Evolutionary conservation across 2,113 vertebrate species (phyloP).

Genomic region (Penelope pileata): DNA sequence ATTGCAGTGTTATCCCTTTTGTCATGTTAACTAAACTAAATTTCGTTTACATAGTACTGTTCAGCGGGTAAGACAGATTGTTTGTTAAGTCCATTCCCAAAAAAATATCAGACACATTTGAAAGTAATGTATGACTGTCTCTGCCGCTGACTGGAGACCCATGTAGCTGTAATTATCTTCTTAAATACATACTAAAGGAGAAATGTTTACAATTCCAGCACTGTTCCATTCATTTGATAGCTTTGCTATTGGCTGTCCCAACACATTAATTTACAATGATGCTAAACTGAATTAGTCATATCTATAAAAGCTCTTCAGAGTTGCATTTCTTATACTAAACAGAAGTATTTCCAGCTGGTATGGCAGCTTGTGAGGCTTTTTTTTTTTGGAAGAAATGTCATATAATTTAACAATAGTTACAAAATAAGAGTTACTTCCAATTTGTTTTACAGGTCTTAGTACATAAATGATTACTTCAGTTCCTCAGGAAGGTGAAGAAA

Average conservation of each 20-base stretch:
- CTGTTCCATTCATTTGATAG: constrained; percentile 49
- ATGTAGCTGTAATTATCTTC: constrained; percentile 16
- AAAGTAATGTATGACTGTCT: not conserved
- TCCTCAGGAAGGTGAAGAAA: not conserved
- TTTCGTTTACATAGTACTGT: not conserved
- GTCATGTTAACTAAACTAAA: not conserved
- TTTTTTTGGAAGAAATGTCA: constrained; percentile 51
- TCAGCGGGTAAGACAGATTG: not conserved
- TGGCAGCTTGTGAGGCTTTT: constrained; percentile 51
- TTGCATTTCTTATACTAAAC: constrained; percentile 61
- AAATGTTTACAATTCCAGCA: constrained; percentile 31
- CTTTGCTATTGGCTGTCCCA: constrained; percentile 50
- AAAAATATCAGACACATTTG: not conserved
- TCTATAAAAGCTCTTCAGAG: constrained; percentile 64
- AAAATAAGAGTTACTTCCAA: constrained; percentile 35
- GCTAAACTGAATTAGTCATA: constrained; percentile 64
- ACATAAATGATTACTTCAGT: not conserved
- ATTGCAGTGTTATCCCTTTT: constrained; percentile 3
- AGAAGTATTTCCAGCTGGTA: constrained; percentile 60
- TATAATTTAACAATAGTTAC: constrained; percentile 37
- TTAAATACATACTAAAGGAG: constrained; percentile 45
- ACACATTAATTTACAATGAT: constrained; percentile 62
- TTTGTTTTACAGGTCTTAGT: constrained; percentile 26
- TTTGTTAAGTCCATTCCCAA: not conserved
- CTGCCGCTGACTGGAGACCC: constrained; percentile 8